Base-by-base conservation (phyloP, 1,140 invertebrate genomes). In the Gonioctena quinquepunctata region DNA sequence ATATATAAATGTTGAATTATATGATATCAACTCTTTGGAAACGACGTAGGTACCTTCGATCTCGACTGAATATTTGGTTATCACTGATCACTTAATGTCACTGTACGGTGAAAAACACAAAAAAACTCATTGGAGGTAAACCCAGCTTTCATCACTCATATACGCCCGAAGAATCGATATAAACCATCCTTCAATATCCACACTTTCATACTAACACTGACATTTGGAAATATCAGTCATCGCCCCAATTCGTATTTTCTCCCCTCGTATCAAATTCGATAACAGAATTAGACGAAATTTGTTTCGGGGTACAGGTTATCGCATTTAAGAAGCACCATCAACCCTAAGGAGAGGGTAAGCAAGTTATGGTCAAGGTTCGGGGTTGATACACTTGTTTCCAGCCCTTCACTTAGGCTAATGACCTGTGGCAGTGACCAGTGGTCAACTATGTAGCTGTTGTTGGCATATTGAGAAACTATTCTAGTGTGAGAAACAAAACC, bases 321-420 rank as follows among this genome's bases (percentile, higher is more conserved):
- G 57, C 67, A 48, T 62, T 69, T 25, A 69, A 62, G 59, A 59
- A 54, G 62, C 60, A 6, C 56, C n/a, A 13, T 26, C 21, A 54
- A 62, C 67, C 67, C 59, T 59, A 63, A 69, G 56, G 56, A 59
- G 42, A 62, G 67, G 67, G 48, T 69, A 69, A 62, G 62, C 67
- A 69, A 69, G 67, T 69, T 69, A 69, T 69, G 67, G 67, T 69
- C 67, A 69, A 69, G 67, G 62, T 62, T 62, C 62, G 59, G 67
- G 60, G 60, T 59, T 8, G 56, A 59, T 59, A 59, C 56, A 59
- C 56, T 59, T 59, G 56, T 59, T 59, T 59, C 26, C 33, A 11
- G n/a, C 56, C 21, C n/a, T 21, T 25, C 56, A 59, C 25, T 59
- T 25, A 59, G 56, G 56, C 25, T 59, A 59, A 59, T 59, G 21